A percentile compares a stretch with the other conserved stretches of the same genome.
Evolutionary conservation across 1,140 invertebrate species (phyloP).

Genomic region (Pteromalus puparum): DNA sequence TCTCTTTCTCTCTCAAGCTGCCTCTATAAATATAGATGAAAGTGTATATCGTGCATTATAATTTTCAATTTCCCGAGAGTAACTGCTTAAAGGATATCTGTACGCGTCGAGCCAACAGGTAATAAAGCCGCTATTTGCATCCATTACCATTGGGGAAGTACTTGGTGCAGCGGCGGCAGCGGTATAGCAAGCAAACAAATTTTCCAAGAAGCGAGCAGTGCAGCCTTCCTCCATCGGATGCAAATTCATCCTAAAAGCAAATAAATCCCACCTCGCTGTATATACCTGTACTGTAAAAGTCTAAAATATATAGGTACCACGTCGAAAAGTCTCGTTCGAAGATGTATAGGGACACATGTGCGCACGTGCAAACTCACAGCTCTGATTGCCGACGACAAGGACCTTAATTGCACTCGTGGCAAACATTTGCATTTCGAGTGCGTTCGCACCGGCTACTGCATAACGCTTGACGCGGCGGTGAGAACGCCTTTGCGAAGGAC

Average conservation of each 20-base stretch:
- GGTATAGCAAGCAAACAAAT: no score
- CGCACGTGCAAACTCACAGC: background rate
- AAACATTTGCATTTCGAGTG: conserved; percentile 38
- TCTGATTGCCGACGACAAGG: background rate
- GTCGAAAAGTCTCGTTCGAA: no score
- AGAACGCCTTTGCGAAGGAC: background rate
- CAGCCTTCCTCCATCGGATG: no score
- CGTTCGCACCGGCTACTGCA: background rate
- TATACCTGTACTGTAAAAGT: background rate
- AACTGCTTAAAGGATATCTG: no score
- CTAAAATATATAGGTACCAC: no score
- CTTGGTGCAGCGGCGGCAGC: background rate
- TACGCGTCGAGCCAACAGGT: background rate
- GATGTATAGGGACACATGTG: no score
- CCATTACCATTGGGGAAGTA: background rate
- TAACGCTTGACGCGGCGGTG: conserved; percentile 22
- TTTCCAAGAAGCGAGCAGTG: no score
- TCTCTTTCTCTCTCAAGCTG: no score
- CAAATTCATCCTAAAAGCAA: background rate
- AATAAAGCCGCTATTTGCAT: background rate
- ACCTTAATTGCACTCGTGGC: conserved; percentile 26
- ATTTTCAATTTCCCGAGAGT: background rate
- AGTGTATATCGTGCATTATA: background rate
- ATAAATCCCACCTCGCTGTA: no score
- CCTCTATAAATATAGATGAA: background rate